Evolutionary conservation across 2,888 invertebrate species (phyloP), one percentile per base, ranked within the genome.

Genomic region (Leptopilina myrica): DNA sequence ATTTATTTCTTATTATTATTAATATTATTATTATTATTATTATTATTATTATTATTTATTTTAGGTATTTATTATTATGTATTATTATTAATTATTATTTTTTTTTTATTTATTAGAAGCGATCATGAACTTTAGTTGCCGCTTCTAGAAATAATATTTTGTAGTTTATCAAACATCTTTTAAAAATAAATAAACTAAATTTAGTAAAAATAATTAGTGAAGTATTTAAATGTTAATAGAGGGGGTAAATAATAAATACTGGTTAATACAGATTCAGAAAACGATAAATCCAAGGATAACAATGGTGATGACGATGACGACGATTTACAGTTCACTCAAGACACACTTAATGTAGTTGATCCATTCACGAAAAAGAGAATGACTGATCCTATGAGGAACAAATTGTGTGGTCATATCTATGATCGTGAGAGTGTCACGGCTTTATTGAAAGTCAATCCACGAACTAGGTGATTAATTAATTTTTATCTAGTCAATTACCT

Each of bases 361-460:
- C 91, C 91, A 46, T 89, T 91, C 65, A 86, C 90, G 2, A 91
- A 92, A 64, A 87, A 79, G 20, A 83, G 88, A 78, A 91, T 92
- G 85, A 84, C 82, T 3, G 84, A 91, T 79, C 91, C 91, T 26
- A 87, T 92, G 26, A 89, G 84, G 82, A 92, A 91, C 81, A 83
- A 66, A 15, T 76, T 79, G 26, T 91, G 91, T 78, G 89, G 89
- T 20, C 91, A 92, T 53, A 84, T 90, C 9, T 91, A 91, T 78
- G 91, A 91, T 76, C 84, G 83, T 49, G 84, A 83, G 9, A 89
- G 86, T 76, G 85, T 90, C 8, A 81, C 59, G 6, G 82, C 84
- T 20, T 78, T 91, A 65, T 79, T 91, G 14, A 76, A 86, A 73
- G 76, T 82, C 8, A 91, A 90, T 76, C 80, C 83, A 1, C 85